Conservation (phyloP, 2,797 vertebrate genomes). For the Coregonus suidteri region DNA sequence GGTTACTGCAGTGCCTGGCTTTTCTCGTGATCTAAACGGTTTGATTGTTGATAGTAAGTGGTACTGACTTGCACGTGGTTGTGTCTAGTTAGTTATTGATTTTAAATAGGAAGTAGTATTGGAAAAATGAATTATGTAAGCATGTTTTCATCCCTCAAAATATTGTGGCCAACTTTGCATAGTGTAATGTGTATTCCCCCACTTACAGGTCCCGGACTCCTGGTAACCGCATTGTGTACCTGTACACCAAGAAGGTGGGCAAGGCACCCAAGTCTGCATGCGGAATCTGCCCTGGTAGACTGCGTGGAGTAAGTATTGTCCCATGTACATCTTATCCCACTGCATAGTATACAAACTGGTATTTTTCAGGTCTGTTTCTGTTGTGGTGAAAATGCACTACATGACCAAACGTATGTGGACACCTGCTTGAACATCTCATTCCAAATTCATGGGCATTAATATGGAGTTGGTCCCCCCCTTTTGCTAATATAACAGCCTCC, state of each 20-base stretch:
- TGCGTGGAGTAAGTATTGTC: conserved; percentile 87
- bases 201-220: conserved; percentile 90
- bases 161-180: neutral
- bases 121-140: neutral
- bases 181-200: neutral
- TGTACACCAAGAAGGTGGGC: conserved; percentile 98
- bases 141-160: neutral
- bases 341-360: neutral
- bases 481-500: no score
- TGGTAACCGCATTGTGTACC: conserved; percentile 96
- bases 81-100: neutral
- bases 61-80: neutral
- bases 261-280: conserved; percentile 97
- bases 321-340: neutral
- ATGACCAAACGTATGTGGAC: no score
- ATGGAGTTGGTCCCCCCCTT: no score
- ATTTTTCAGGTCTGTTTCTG: neutral
- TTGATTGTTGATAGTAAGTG: no score
- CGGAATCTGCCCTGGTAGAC: conserved; percentile 94
- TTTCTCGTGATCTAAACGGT: no score
- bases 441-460: no score
- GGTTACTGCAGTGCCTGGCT: no score
- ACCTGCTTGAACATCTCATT: no score
- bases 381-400: neutral
- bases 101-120: no score